These are phyloP conservation scores for Parelbella ahira DNA, from an alignment of 2,888 invertebrate species.

Conservation along the genomic window DNA sequence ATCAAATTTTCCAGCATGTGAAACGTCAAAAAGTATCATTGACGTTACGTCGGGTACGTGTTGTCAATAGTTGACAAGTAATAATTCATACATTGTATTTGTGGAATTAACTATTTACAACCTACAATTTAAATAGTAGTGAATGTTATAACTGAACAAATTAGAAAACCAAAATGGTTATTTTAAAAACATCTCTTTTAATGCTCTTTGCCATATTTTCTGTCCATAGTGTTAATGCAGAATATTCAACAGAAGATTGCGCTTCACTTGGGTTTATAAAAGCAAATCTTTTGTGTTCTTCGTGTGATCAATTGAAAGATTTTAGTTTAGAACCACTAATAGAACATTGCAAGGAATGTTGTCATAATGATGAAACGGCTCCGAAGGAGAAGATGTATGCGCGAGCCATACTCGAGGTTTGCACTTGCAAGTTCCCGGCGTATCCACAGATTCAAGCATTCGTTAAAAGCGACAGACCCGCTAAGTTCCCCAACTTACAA, in stretches of 20 bases:
- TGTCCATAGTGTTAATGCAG: conserved; percentile 47
- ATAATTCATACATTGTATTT: too few species aligned
- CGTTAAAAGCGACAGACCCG: conserved; percentile 94
- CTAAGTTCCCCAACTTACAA: conserved; percentile 93
- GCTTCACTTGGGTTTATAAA: conserved; percentile 91
- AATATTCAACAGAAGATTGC: conserved; percentile 91
- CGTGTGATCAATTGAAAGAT: conserved; percentile 91
- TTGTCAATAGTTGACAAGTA: too few species aligned
- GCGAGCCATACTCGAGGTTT: conserved; percentile 95
- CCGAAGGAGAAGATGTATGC: conserved; percentile 89
- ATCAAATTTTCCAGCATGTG: too few species aligned
- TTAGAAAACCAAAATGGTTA: conserved; percentile 7
- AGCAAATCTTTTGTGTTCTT: conserved; percentile 91
- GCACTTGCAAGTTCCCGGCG: conserved; percentile 98
- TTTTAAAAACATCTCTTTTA: not conserved
- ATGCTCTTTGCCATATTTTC: conserved; percentile 4
- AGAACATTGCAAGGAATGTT: conserved; percentile 88
- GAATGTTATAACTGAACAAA: too few species aligned
- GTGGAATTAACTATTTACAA: too few species aligned
- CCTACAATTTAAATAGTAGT: too few species aligned
- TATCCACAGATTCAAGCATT: conserved; percentile 99
- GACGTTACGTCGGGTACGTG: too few species aligned
- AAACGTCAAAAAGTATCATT: too few species aligned
- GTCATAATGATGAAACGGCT: conserved; percentile 86
- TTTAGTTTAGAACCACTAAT: conserved; percentile 85